Base-by-base conservation (phyloP, 2,797 vertebrate species). In the Artibeus lituratus region DNA sequence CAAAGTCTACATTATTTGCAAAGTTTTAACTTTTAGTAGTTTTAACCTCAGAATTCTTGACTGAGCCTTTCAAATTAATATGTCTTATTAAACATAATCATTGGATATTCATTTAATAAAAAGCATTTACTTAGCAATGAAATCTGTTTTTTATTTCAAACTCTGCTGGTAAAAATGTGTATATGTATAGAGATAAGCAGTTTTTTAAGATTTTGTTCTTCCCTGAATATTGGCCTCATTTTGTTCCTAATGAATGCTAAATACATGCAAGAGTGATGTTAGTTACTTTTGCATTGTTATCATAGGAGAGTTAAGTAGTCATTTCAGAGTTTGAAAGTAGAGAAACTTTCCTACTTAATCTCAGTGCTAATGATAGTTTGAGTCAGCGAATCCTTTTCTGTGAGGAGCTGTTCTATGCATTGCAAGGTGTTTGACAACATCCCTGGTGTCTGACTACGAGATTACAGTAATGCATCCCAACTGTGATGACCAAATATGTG, bases 1-100 rank as follows among this genome's bases (percentile, higher is more conserved):
- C 35, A 86, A 96, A 62, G 85, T 94, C 91, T 91, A 42, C 9
- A 94, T 83, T 90, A 15, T 86, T 90, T 97, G n/a, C 49, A 94
- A 85, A 95, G 49, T 69, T 93, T 37, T 87, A 26, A 70, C 82
- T 97, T 91, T 39, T 21, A 57, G 80, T 81, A 37, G 6, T 35
- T 7, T n/a, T n/a, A n/a, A 80, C 32, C 49, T 87, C 7, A 57
- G 37, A 73, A 73, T 84, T 90, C 15, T 83, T 67, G 18, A 73
- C 15, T 49, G 22, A 87, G 53, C 3, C 39, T 5, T 81, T 82
- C 44, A 93, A 93, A 94, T 95, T 35, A 84, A 72, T 32, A 76
- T 26, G 1, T n/a, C 10, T 78, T 84, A 65, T 72, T 88, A 32
- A 92, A 96, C 1, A 82, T 39, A 90, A 83, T 55, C 26, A n/a